Base-by-base conservation (phyloP, 2,797 vertebrate species). In the Poecilia gillii region DNA sequence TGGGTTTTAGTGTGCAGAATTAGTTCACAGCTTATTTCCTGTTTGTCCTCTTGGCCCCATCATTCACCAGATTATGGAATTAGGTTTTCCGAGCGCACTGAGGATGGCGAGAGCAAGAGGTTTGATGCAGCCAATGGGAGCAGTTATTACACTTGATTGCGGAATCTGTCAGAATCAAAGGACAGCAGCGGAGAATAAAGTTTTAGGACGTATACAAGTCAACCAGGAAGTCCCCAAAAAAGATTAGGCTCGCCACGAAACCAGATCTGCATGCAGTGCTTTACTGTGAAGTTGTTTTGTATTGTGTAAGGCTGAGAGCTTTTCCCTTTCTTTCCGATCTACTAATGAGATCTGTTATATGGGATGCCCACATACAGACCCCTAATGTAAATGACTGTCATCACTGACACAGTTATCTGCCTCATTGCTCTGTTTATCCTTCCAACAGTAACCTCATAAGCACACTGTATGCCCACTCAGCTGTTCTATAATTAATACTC, bases 31-130 rank as follows among this genome's bases (percentile, higher is more conserved):
- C 86, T 87, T 90, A 87, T 92, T 91, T 90, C 55, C 73, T 90
- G 88, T 91, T 88, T 85, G 90, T 91, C 90, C 92, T 92, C 81
- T 87, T 88, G 93, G 92, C 86, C 89, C 82, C 83, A 80, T 94
- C 91, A 81, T 93, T 91, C 85, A 84, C 57, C 85, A 88, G 92
- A 92, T 95, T 93, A 94, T 88, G 86, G 88, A 92, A 92, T 93
- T 93, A 93, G 83, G 75, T 73, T 90, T 87, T 83, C 85, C 84
- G 87, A 93, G 91, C 84, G 82, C 80, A 79, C 88, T 90, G 89
- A 85, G 88, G 81, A 78, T 82, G 53, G 68, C 82, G 73, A 87
- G 85, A 92, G 88, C 80, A 83, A 79, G 75, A 83, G 74, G 72
- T 81, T 81, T 85, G 87, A 93, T 87, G 83, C 74, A 87, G 78